phyloP scores from a whole-genome alignment of 2,888 invertebrate species.

The Chrysolina americana region DNA sequence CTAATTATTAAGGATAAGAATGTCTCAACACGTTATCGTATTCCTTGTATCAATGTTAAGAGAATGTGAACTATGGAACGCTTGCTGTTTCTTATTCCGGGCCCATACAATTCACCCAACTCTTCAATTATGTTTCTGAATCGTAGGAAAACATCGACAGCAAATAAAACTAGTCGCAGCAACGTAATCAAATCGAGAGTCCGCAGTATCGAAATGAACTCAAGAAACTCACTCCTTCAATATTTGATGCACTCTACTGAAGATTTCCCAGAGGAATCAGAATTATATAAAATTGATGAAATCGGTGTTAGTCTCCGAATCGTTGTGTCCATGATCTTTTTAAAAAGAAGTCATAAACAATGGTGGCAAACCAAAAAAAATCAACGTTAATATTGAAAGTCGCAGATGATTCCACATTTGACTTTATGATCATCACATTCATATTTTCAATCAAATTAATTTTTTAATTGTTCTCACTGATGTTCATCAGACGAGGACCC shows the following conservation, averaged over 20 bases:
- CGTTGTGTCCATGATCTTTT: not conserved
- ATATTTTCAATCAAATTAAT: too few species aligned
- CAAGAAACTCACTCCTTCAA: not conserved
- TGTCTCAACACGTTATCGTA: too few species aligned
- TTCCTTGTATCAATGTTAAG: too few species aligned
- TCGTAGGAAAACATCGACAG: not conserved
- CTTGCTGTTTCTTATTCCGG: not conserved
- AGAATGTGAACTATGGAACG: too few species aligned
- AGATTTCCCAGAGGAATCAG: not conserved
- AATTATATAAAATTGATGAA: constrained; percentile 1
- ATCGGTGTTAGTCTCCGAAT: not conserved
- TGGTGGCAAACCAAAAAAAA: too few species aligned
- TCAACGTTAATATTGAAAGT: too few species aligned
- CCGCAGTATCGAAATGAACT: not conserved
- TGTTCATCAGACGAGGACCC: too few species aligned
- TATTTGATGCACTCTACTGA: not conserved
- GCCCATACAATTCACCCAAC: not conserved
- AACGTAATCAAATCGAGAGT: not conserved
- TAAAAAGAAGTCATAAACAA: not conserved
- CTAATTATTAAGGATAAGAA: too few species aligned
- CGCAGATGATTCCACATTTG: too few species aligned
- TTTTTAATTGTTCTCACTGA: too few species aligned
- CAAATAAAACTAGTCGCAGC: not conserved
- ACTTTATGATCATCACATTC: too few species aligned
- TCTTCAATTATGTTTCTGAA: not conserved